These are phyloP conservation scores for Novumbra hubbsi DNA, from an alignment of 2,797 vertebrate genomes.

Conservation along the genomic window DNA sequence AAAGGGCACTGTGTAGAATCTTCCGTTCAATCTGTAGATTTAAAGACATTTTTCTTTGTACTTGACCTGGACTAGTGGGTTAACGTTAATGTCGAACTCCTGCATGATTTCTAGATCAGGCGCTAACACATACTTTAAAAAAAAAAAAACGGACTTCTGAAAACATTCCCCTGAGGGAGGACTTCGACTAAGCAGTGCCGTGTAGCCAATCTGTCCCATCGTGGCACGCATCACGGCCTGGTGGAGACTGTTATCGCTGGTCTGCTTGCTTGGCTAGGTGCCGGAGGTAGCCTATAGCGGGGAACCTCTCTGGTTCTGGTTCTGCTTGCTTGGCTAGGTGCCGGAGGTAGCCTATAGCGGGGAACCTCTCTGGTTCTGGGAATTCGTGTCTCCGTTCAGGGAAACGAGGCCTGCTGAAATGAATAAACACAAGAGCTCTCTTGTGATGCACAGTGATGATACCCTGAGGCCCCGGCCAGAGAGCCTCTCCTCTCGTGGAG, in stretches of 20 bases:
- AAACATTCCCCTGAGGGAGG: neutral
- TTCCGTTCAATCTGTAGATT: too few relatives aligned
- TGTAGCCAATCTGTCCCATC: neutral
- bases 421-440: conserved; percentile 19
- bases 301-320: neutral
- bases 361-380: neutral
- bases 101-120: too few relatives aligned
- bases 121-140: neutral
- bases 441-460: conserved; percentile 16
- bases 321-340: neutral
- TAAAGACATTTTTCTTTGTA: too few relatives aligned
- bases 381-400: conserved; percentile 4
- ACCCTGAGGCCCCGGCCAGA: conserved; percentile 6
- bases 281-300: neutral
- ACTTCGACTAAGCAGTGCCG: conserved; percentile 11
- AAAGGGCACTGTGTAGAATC: too few relatives aligned
- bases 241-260: neutral
- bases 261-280: neutral
- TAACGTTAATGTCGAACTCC: too few relatives aligned
- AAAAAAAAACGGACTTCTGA: neutral
- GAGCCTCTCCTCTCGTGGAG: neutral
- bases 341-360: neutral
- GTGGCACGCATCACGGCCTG: neutral
- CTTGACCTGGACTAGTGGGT: too few relatives aligned
- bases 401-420: conserved; percentile 18